Evolutionary conservation across 2,888 invertebrate genomes (phyloP), one percentile per base, ranked within the genome.

Genomic region (Catocala nupta): DNA sequence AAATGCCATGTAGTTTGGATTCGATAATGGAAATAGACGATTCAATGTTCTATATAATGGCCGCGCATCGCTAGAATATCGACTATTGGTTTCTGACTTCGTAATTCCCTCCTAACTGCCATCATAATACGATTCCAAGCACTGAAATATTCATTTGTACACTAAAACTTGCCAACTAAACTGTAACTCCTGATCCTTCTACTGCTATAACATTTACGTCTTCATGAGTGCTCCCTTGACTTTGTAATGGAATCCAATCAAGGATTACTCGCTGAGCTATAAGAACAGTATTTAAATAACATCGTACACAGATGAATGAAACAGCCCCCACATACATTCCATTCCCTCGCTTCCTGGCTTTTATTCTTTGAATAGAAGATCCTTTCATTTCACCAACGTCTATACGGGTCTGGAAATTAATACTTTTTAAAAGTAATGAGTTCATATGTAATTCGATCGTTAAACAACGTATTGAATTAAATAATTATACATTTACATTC

Each of bases 331-430:
- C 59, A 51, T 45, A 58, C 42, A 56, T 25, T 61, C 16, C 9
- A 59, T 63, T 55, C 50, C 55, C 11, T 43, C 13, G 45, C 71
- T 77, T 75, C 77, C 77, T 69, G 75, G 61, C 65, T 65, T 69
- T 74, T 75, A 74, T 77, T 16, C 61, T 48, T 54, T n/a, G 56
- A 65, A 71, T 62, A 71, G 77, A 66, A 74, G 64, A 65, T 55
- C 68, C 63, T 63, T 77, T 75, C 66, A 75, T 74, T 53, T 61
- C 5, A 5, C 39, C 42, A 48, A 49, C 48, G 12, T 49, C 53
- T 45, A 48, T 50, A 54, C 50, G 50, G 25, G 60, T 60, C 56
- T 61, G 53, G 12, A 70, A 65, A 66, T 55, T 65, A 64, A 76
- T 76, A 64, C 58, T 44, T 61, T 52, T 53, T 13, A 51, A 53